phyloP scores from a whole-genome alignment of 2,797 vertebrate species.

The Xyrichtys novacula region DNA sequence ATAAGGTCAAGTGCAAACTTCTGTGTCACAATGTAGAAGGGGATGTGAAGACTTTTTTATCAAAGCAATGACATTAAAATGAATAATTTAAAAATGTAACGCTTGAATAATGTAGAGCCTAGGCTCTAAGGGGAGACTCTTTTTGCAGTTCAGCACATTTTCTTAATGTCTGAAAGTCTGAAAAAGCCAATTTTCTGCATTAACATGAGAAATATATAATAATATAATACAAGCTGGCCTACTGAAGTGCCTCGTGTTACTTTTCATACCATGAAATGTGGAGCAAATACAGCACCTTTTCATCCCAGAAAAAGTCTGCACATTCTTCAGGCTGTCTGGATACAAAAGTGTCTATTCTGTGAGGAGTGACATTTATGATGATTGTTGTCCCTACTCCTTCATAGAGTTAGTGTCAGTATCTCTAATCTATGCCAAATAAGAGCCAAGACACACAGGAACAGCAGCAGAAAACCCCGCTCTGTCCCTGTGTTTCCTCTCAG shows the following conservation, averaged over 20 bases:
- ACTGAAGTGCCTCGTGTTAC: conserved; percentile 1
- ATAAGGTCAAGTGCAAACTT: conserved; percentile 32
- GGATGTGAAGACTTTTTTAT: conserved; percentile 53
- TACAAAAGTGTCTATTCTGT: conserved; percentile 1
- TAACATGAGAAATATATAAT: conserved; percentile 4
- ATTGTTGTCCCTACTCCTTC: background rate
- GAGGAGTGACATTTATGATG: conserved; percentile 9
- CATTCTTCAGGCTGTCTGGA: background rate
- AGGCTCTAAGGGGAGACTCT: conserved; percentile 12
- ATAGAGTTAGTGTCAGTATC: conserved; percentile 19
- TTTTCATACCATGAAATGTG: conserved; percentile 14
- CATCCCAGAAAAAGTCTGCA: conserved; percentile 2
- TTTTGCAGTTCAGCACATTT: conserved; percentile 59
- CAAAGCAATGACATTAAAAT: conserved; percentile 65
- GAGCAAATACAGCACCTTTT: conserved; percentile 11
- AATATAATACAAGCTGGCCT: conserved; percentile 1
- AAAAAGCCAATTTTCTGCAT: conserved; percentile 34
- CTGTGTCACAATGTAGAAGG: conserved; percentile 37
- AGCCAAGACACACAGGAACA: conserved; percentile 52
- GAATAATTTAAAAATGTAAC: conserved; percentile 62
- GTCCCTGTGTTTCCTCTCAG: conserved; percentile 50
- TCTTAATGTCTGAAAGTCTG: conserved; percentile 15
- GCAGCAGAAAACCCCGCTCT: conserved; percentile 46
- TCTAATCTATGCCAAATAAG: conserved; percentile 29
- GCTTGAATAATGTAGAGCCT: conserved; percentile 62